A percentile compares a stretch with the other conserved stretches of the same genome.
phyloP scores from a whole-genome alignment of 2,113 vertebrate genomes.

The Callocephalon fimbriatum region DNA sequence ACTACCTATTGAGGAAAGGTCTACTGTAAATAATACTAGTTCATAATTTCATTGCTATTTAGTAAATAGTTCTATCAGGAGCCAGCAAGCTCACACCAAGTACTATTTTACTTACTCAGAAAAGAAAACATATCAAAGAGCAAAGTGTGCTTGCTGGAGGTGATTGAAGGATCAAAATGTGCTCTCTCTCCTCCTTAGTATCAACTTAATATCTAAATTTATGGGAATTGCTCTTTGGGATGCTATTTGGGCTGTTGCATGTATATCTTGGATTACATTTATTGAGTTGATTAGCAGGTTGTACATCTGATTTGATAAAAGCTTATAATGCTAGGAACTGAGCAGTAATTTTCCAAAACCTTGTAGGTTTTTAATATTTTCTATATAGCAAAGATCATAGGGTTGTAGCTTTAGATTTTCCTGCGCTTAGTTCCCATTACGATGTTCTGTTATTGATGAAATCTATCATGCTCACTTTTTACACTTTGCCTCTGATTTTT shows the following conservation, averaged over 20 bases:
- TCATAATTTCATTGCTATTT: conserved; percentile 7
- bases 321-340: neutral
- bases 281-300: neutral
- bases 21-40: neutral
- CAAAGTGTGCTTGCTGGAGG: neutral
- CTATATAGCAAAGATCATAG: neutral
- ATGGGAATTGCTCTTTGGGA: neutral
- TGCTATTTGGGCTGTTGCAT: conserved; percentile 12
- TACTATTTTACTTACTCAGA: neutral
- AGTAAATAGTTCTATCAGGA: neutral
- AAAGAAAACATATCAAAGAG: neutral
- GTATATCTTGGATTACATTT: neutral
- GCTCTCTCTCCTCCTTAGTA: neutral
- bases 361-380: neutral
- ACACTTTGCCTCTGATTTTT: neutral
- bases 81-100: neutral
- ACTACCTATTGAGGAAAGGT: neutral
- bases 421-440: neutral
- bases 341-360: neutral
- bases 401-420: neutral
- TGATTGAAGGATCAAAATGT: neutral
- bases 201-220: conserved; percentile 15
- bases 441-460: neutral
- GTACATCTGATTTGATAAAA: neutral
- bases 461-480: neutral